Evolutionary conservation across 35 echinoderm and acorn worm genomes (phyloP), one percentile per base, ranked within the genome.

Genomic region (Strongylocentrotus purpuratus): DNA sequence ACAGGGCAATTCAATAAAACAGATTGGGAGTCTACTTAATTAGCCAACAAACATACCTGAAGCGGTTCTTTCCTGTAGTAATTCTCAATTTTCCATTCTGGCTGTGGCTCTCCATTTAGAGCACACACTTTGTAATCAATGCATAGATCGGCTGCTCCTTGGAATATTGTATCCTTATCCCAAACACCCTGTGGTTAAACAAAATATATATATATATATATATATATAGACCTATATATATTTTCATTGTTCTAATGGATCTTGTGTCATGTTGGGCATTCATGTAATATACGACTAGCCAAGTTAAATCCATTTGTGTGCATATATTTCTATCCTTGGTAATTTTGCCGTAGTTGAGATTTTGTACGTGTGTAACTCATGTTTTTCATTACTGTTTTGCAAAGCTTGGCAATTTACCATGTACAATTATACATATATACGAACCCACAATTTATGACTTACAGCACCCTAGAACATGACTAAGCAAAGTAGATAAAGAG

Each of bases 81-180:
- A 25, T 93, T 13, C 46, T 93, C 91, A 28, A 33, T 93, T 31
- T 93, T 14, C 91, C 91, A 93, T n/a, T 48, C 91, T 22, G 91
- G 91, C 48, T 58, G 91, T 58, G 45, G 46, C 2, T 45, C 48
- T 93, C 91, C 91, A 31, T 93, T 18, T 31, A 93, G 32, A 93
- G 32, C 48, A 22, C 91, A 55, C 14, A 93, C 91, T 31, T 93
- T 93, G 46, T 93, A 93, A 46, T 93, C 91, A 58, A 93, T 93
- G n/a, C 91, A 93, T 13, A 50, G 45, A 93, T 58, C 46, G 20
- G 91, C 32, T 47, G 46, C 91, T 93, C 91, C 91, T 47, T 93
- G n/a, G 48, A 93, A 93, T 47, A 93, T 6, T 9, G 91, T 93
- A 31, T 58, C 48, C 20, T 58, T 50, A 58, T 93, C 91, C 91